Base-by-base conservation (phyloP, 2,797 vertebrate species). In the Caiman crocodilus region DNA sequence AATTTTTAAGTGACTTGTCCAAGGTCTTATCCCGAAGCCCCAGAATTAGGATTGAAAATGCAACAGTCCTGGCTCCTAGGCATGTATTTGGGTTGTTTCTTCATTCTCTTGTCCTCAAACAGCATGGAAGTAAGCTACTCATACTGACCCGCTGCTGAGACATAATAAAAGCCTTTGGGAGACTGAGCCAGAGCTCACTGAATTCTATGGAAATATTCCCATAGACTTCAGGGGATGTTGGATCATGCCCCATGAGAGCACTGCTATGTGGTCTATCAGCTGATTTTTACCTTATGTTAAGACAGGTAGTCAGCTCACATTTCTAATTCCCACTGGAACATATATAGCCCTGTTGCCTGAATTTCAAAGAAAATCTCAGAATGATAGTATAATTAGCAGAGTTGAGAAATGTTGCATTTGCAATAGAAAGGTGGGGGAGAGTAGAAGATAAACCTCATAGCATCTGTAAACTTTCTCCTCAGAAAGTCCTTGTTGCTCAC, bases 381-480 rank as follows among this genome's bases (percentile, higher is more conserved):
- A 73, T 50, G 32, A 76, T 55, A 20, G 76, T 30, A 23, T 35
- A 61, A 60, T 82, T 60, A 69, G 32, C 18, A 73, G 69, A 69
- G 57, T 28, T 76, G 15, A 69, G 57, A 23, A 69, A 57, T 26
- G 25, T 88, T 35, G 69, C 57, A 25, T 25, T n/a, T 69, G 35
- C 56, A 20, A 71, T 58, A 55, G 8, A 26, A 82, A 42, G 32
- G 35, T 12, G 55, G 80, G 60, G 14, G n/a, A 50, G 50, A 50
- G 57, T 59, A 80, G 73, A 18, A 88, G 32, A 65, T 76, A 83
- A 82, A 58, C 32, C 30, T 42, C 35, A 35, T 56, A 59, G 15
- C 56, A 78, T 56, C 82, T 74, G 55, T 28, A 35, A 86, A 76
- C 30, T n/a, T 86, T 74, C 59, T 83, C 76, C 56, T 58, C 82